Conservation (phyloP, 2,797 vertebrate species). For the Acrossocheilus fasciatus region DNA sequence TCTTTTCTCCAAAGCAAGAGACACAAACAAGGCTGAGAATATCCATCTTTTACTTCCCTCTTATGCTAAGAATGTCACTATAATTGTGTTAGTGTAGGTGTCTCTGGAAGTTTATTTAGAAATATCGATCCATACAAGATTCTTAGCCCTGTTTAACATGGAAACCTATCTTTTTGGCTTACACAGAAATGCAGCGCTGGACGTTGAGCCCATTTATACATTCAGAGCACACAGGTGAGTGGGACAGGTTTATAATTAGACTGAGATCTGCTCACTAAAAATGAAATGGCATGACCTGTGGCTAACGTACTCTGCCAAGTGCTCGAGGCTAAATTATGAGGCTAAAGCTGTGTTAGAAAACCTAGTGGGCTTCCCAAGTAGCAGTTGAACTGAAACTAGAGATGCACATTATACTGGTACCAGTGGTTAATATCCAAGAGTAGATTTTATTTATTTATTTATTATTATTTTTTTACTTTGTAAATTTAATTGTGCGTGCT, state of each 20-base stretch:
- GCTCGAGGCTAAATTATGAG: neutral
- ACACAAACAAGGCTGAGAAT: neutral
- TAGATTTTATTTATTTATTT: neutral
- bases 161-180: neutral
- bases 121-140: neutral
- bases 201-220: conserved; percentile 91
- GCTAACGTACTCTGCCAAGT: neutral
- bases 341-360: neutral
- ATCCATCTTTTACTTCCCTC: neutral
- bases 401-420: neutral
- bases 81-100: neutral
- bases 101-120: neutral
- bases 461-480: neutral
- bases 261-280: neutral
- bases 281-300: neutral
- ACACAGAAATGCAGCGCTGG: conserved; percentile 85
- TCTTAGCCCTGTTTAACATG: neutral
- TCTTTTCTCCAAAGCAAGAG: neutral
- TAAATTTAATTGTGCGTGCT: neutral
- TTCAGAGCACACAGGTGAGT: conserved; percentile 90
- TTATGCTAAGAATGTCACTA: neutral
- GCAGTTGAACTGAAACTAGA: neutral
- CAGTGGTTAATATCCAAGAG: neutral
- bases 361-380: neutral
- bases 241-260: neutral